phyloP scores from a whole-genome alignment of 2,113 vertebrate species.

The Anas platyrhynchos region DNA sequence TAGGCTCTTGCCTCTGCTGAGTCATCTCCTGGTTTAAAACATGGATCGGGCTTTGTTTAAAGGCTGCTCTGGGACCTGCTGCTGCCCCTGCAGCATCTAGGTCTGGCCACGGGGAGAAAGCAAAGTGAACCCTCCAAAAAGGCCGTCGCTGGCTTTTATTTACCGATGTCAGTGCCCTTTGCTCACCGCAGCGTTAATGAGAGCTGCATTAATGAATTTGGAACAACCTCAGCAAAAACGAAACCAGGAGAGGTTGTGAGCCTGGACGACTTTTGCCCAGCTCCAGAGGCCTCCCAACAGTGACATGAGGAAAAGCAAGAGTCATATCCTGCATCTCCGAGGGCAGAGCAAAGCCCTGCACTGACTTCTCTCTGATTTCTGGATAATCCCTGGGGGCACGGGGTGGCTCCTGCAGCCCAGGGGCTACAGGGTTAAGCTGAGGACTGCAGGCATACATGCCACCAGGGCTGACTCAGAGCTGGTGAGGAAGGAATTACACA shows the following conservation, averaged over 20 bases:
- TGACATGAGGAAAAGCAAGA: not conserved
- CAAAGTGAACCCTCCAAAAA: not conserved
- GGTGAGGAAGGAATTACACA: not conserved
- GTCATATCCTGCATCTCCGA: rapidly evolving
- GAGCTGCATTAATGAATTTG: rapidly evolving
- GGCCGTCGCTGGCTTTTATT: rapidly evolving
- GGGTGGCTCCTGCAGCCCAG: not conserved
- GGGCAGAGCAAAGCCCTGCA: not conserved
- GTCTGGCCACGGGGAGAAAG: not conserved
- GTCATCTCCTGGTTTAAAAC: not conserved
- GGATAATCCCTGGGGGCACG: not conserved
- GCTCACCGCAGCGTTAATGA: not conserved
- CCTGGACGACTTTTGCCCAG: not conserved
- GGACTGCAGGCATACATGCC: not conserved
- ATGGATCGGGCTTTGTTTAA: rapidly evolving
- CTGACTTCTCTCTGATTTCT: not conserved
- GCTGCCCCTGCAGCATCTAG: not conserved
- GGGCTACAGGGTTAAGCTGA: not conserved
- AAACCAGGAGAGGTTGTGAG: not conserved
- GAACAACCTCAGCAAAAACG: not conserved
- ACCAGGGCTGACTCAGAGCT: not conserved
- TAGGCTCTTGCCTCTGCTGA: not conserved
- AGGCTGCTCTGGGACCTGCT: not conserved
- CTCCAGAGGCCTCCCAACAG: not conserved
- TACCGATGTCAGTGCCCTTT: rapidly evolving